Conservation (phyloP, 2,113 vertebrate genomes). For the Myxocyprinus asiaticus region DNA sequence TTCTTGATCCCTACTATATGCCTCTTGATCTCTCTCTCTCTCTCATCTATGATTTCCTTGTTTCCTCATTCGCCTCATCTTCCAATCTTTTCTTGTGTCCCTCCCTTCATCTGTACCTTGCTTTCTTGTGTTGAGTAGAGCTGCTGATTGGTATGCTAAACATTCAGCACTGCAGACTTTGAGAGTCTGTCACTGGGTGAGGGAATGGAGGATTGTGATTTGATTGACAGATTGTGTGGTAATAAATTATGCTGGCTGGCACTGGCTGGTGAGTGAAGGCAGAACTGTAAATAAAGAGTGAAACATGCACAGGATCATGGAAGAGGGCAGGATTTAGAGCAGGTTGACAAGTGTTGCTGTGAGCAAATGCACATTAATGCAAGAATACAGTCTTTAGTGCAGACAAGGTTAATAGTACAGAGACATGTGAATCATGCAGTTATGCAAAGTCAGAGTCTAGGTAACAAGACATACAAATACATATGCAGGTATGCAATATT, state of each 20-base stretch:
- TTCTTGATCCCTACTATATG: too few species aligned
- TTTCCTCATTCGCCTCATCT: too few species aligned
- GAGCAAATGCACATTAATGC: background rate
- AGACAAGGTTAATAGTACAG: slow-evolving; percentile 17
- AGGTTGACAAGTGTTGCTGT: background rate
- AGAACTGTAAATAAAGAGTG: slow-evolving; percentile 46
- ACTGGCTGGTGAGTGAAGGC: slow-evolving; percentile 50
- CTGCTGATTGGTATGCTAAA: slow-evolving; percentile 58
- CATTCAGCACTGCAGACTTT: slow-evolving; percentile 49
- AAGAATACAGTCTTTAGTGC: slow-evolving; percentile 5
- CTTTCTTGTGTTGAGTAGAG: slow-evolving; percentile 18
- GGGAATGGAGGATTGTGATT: slow-evolving; percentile 40
- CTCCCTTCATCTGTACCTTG: background rate
- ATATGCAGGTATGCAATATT: background rate
- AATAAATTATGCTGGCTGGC: slow-evolving; percentile 58
- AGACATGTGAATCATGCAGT: background rate
- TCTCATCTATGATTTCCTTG: too few species aligned
- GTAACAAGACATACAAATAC: slow-evolving; percentile 4
- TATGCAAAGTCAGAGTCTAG: slow-evolving; percentile 11
- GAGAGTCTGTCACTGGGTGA: background rate
- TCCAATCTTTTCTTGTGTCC: background rate
- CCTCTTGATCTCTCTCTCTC: background rate
- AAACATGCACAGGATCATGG: background rate
- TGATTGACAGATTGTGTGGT: slow-evolving; percentile 65
- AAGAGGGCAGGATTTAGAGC: background rate